Evolutionary conservation across 2,888 invertebrate genomes (phyloP), one percentile per base, ranked within the genome.

Genomic region (Erebia palarica): DNA sequence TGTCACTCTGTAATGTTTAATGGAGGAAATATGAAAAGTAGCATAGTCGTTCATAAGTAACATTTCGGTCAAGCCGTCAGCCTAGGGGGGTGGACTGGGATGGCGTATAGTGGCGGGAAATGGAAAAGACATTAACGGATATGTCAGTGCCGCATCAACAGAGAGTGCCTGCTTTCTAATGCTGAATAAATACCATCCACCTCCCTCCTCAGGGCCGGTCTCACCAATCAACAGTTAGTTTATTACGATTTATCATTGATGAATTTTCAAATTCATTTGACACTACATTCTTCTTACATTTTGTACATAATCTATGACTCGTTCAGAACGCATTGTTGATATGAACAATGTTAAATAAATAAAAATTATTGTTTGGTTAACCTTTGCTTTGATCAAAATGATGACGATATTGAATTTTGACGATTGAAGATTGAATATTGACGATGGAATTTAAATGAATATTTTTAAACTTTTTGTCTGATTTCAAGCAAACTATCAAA

Each of bases 121-220:
- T 92, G 92, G 93, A 90, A 92, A 91, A 92, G 91, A 92, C 93
- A 93, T 94, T 93, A 93, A 88, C 92, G 92, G 91, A 92, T 92
- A 88, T 91, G 92, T 92, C 92, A 93, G 90, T 84, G 88, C 84
- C 90, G 90, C 90, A 89, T 91, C 91, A 91, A 85, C 87, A 86
- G 85, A 86, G 90, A 92, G 91, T 91, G 91, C 90, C 89, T 87
- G 87, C 88, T 88, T 87, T 90, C 91, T 88, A 88, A 89, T 89
- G 89, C 87, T 91, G 90, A 90, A 90, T 91, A 92, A 92, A 91
- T 91, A 91, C 87, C 84, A 86, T 86, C 87, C 83, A 85, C 87
- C 86, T 84, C 85, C 84, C 86, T 81, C 82, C 81, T 81, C 77
- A 75, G 81, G 82, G 75, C 84, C 79, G 79, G 80, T 82, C 78